Percentiles rank a stretch among this genome's conserved stretches.
phyloP scores from a whole-genome alignment of 2,888 invertebrate species.

The Pyrocoelia pectoralis region DNA sequence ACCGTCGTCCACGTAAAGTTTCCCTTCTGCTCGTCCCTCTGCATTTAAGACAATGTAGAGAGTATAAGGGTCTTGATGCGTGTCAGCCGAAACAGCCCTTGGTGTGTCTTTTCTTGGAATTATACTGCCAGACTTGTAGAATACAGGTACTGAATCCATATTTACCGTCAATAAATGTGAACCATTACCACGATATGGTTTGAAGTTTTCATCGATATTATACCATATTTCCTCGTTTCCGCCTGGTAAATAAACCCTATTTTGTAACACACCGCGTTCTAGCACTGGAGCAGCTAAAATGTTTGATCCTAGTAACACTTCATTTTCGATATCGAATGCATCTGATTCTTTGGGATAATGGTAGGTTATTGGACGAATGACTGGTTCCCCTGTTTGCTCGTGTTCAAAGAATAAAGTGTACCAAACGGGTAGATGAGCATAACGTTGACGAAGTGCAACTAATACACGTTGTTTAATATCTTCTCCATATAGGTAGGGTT shows the following conservation, averaged over 20 bases:
- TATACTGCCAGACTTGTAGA: constrained; percentile 87
- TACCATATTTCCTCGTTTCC: constrained; percentile 47
- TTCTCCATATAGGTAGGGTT: constrained; percentile 91
- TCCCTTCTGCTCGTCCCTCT: constrained; percentile 73
- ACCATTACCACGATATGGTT: constrained; percentile 22
- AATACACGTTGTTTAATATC: constrained; percentile 65
- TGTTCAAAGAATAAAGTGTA: constrained; percentile 92
- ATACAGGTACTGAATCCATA: constrained; percentile 79
- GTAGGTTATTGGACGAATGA: constrained; percentile 88
- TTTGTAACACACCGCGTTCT: constrained; percentile 73
- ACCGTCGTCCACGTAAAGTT: constrained; percentile 90
- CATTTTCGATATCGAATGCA: constrained; percentile 80
- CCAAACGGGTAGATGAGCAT: constrained; percentile 88
- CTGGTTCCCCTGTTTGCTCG: constrained; percentile 80
- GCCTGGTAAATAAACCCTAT: constrained; percentile 87
- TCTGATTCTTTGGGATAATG: constrained; percentile 84
- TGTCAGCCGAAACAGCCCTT: constrained; percentile 80
- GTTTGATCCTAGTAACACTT: constrained; percentile 79
- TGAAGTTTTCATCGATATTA: constrained; percentile 27
- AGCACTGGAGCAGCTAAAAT: constrained; percentile 88
- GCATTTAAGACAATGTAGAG: constrained; percentile 79
- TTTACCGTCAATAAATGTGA: constrained; percentile 23
- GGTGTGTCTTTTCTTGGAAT: constrained; percentile 86
- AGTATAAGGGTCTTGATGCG: constrained; percentile 89
- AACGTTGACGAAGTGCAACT: constrained; percentile 74